phyloP scores from a whole-genome alignment of 1,140 invertebrate species.

The Sesamia nonagrioides region DNA sequence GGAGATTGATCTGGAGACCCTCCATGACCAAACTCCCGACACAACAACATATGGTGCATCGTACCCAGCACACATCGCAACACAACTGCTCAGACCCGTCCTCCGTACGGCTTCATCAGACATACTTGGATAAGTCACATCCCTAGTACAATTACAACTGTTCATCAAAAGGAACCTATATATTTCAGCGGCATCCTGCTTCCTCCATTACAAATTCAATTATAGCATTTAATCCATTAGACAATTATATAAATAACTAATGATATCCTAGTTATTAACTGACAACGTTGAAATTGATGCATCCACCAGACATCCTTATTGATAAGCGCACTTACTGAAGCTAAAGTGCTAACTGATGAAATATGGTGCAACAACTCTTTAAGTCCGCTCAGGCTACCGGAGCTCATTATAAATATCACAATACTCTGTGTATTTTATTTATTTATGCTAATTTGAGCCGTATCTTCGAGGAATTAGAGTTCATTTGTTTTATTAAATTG shows the following conservation, averaged over 20 bases:
- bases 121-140: not conserved
- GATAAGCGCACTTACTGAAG: not conserved
- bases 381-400: not conserved
- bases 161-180: not conserved
- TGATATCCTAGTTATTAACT: not conserved
- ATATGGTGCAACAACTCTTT: not conserved
- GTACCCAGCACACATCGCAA: too few species aligned
- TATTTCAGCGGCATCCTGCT: not conserved
- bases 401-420: too few species aligned
- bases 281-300: not conserved
- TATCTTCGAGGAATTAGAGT: too few species aligned
- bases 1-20: too few species aligned
- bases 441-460: too few species aligned
- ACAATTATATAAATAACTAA: not conserved
- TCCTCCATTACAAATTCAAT: not conserved
- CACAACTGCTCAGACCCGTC: too few species aligned
- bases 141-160: not conserved
- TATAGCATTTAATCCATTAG: not conserved
- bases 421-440: too few species aligned
- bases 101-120: too few species aligned
- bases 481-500: too few species aligned
- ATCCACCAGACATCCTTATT: conserved; percentile 11
- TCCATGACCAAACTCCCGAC: too few species aligned
- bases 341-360: not conserved
- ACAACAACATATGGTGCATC: too few species aligned